These are phyloP conservation scores for Eudyptes chrysolophus DNA, from an alignment of 2,113 vertebrate species.

Conservation along the genomic window DNA sequence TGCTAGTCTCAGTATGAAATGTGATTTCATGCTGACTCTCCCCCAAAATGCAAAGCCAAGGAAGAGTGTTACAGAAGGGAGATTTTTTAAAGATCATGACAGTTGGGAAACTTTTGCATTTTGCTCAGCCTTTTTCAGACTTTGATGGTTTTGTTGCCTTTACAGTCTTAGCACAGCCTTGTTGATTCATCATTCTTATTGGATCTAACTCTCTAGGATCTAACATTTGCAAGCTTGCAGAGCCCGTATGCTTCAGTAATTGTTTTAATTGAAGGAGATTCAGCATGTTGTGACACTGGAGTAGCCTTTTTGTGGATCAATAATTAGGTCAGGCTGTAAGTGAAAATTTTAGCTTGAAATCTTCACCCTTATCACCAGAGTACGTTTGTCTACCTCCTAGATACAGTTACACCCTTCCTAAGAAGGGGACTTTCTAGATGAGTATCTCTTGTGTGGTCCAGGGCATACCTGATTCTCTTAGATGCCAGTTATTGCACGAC, in stretches of 20 bases:
- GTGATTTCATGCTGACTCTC: slow-evolving; percentile 40
- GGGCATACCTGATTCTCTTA: background rate
- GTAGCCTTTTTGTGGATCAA: background rate
- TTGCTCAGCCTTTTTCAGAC: background rate
- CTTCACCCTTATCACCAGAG: background rate
- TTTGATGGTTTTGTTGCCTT: background rate
- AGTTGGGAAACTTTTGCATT: background rate
- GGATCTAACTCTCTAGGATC: background rate
- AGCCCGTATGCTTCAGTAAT: background rate
- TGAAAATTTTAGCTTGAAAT: background rate
- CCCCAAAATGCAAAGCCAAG: slow-evolving; percentile 20
- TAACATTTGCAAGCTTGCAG: background rate
- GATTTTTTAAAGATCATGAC: slow-evolving; percentile 19
- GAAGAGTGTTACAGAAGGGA: background rate
- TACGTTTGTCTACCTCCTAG: background rate
- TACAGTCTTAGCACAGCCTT: background rate
- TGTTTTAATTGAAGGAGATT: background rate
- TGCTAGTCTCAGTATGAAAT: slow-evolving; percentile 14
- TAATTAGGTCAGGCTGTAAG: background rate
- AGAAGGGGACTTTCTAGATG: background rate
- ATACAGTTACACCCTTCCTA: background rate
- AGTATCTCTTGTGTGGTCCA: background rate
- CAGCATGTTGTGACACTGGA: background rate
- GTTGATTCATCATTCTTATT: background rate
- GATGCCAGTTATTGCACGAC: background rate